Percentiles rank a stretch among this genome's conserved stretches.
Evolutionary conservation across 2,888 invertebrate genomes (phyloP).

Genomic region (Ypsolopha scabrella): DNA sequence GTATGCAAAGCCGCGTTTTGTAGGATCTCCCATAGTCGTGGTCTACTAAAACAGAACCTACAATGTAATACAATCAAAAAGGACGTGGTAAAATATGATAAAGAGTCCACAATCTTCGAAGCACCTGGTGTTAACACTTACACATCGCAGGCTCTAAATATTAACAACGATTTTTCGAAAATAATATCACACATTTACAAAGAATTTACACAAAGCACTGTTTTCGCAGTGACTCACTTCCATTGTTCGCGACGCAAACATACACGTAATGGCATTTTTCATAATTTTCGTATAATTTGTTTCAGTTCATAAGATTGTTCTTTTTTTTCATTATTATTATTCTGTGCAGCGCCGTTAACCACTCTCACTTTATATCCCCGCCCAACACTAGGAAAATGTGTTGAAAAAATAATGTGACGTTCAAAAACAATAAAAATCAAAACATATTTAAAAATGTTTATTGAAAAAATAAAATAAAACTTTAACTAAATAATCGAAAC

Average conservation of each 20-base stretch:
- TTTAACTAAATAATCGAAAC: background rate
- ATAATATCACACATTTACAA: slow-evolving; percentile 67
- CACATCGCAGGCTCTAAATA: slow-evolving; percentile 62
- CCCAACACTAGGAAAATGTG: slow-evolving; percentile 30
- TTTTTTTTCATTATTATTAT: slow-evolving; percentile 17
- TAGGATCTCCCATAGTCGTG: slow-evolving; percentile 15
- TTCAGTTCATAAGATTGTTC: slow-evolving; percentile 34
- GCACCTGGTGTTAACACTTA: slow-evolving; percentile 68
- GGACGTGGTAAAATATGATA: slow-evolving; percentile 46
- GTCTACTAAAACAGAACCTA: slow-evolving; percentile 30
- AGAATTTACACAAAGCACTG: slow-evolving; percentile 51
- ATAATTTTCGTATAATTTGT: slow-evolving; percentile 28
- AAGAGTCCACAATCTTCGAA: slow-evolving; percentile 68
- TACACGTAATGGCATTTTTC: slow-evolving; percentile 40
- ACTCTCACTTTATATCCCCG: slow-evolving; percentile 63
- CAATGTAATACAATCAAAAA: slow-evolving; percentile 56
- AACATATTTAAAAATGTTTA: slow-evolving; percentile 42
- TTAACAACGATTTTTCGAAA: slow-evolving; percentile 56
- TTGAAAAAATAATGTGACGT: background rate
- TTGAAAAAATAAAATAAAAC: slow-evolving; percentile 28
- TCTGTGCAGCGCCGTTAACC: slow-evolving; percentile 59
- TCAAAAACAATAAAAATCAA: slow-evolving; percentile 23
- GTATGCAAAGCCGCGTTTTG: background rate
- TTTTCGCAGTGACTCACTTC: slow-evolving; percentile 28
- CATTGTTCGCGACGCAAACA: slow-evolving; percentile 30